These are phyloP conservation scores for Hydractinia symbiolongicarpus DNA, from an alignment of 30 jellyfish, hydroid and myxozoan species.

Conservation along the genomic window DNA sequence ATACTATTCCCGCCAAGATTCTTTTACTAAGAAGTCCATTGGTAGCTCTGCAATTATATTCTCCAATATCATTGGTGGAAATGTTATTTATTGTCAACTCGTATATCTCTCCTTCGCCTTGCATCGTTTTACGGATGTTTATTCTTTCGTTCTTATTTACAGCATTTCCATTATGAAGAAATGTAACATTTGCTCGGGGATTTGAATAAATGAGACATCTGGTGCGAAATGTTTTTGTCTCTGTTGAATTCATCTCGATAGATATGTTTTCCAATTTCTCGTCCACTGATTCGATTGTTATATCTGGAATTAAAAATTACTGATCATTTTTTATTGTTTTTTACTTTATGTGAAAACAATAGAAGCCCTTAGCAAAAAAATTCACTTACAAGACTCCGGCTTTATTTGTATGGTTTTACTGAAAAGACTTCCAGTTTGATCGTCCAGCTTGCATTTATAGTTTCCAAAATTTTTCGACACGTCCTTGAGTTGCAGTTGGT, in stretches of 20 bases:
- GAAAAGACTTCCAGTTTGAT: background rate
- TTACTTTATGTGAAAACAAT: too few species aligned
- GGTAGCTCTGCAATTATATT: slow-evolving; percentile 12
- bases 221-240: background rate
- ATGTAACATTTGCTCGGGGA: background rate
- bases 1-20: background rate
- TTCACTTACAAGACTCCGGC: background rate
- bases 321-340: too few species aligned
- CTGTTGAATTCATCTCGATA: background rate
- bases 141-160: background rate
- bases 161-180: slow-evolving; percentile 8
- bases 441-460: background rate
- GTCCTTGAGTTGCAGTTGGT: background rate
- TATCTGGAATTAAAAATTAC: too few species aligned
- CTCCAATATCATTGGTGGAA: background rate
- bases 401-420: slow-evolving; percentile 1
- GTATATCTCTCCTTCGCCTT: background rate
- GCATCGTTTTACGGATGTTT: background rate
- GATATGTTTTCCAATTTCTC: too few species aligned
- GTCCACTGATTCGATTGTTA: too few species aligned
- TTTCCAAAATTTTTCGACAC: background rate
- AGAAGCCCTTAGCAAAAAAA: too few species aligned
- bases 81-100: background rate
- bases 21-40: slow-evolving; percentile 3
- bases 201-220: background rate